Base-by-base conservation (phyloP, 2,888 invertebrate species). In the Anaspis maculata region DNA sequence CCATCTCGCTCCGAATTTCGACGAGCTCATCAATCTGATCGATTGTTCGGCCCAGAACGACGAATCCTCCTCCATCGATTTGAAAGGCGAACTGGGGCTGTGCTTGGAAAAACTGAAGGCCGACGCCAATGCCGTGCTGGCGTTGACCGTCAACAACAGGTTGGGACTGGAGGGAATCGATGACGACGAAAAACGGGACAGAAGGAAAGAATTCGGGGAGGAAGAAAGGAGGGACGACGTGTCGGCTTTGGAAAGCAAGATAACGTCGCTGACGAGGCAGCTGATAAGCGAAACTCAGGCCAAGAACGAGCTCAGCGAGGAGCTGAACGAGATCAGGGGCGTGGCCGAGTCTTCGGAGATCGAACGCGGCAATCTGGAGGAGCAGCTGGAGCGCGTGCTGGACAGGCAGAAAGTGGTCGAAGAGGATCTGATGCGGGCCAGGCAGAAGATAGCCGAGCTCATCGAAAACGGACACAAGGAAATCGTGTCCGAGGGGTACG, bases 1-100 rank as follows among this genome's bases (percentile, higher is more conserved):
- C 24, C 83, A 82, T 55, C 77, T 84, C 52, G 78, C 81, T 10
- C 85, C 86, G 0, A 77, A 81, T 56, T 72, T 82, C 24, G 68
- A 65, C 48, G 73, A 68, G 30, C 67, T 75, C 41, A 64, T 76
- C 35, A 71, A 71, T 32, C 72, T 74, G 29, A 71, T 81, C 25
- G 81, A 82, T 39, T 70, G 71, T 13, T 63, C 77, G 7, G 63
- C 72, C 19, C 71, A 70, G 26, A 74, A 72, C 50, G 64, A 77
- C 9, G 74, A 73, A 34, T 59, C 64, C 3, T 42, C 51, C 16
- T 44, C 74, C 34, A 61, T 69, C 0, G 76, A 76, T 44, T 66
- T 83, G 35, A 74, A 73, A 53, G 70, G 70, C 13, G 82, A 85
- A 56, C 63, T 87, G 37, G 77, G 77, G 32, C 66, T 70, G 25